Evolutionary conservation across 2,113 vertebrate genomes (phyloP).

Genomic region (Gopherus flavomarginatus): DNA sequence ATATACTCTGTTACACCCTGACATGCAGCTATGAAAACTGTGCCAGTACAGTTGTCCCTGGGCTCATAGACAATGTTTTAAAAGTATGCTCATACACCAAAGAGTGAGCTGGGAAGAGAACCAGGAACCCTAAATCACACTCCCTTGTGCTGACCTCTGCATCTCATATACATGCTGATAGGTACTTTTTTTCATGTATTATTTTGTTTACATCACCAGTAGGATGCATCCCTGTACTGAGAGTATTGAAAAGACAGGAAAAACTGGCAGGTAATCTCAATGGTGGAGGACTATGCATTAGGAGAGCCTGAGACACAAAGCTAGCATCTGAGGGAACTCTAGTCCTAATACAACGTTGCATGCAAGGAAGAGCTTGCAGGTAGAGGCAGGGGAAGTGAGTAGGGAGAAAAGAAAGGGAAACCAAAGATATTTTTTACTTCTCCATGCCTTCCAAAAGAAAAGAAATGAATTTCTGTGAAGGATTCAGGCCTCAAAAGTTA

Average conservation of each 20-base stretch:
- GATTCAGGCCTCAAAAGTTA: not conserved
- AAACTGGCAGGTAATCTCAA: not conserved
- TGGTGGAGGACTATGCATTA: not conserved
- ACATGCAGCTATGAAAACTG: not conserved
- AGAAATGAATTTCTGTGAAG: not conserved
- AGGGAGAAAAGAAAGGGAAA: not conserved
- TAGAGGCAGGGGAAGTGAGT: not conserved
- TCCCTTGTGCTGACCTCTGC: not conserved
- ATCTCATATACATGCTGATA: not conserved
- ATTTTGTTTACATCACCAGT: not conserved
- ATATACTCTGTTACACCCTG: not conserved
- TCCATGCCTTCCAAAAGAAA: not conserved
- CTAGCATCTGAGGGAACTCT: not conserved
- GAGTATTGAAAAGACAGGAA: not conserved
- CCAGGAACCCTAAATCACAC: not conserved
- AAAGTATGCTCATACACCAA: not conserved
- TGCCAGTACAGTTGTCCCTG: not conserved
- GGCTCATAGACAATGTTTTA: not conserved
- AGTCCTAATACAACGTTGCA: not conserved
- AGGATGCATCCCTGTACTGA: not conserved
- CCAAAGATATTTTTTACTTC: not conserved
- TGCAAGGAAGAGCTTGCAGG: not conserved
- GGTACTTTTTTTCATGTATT: not conserved
- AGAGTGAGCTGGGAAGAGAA: not conserved
- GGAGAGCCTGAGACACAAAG: not conserved